phyloP scores from a whole-genome alignment of 2,113 vertebrate species.

The Amblyopsis rosae region DNA sequence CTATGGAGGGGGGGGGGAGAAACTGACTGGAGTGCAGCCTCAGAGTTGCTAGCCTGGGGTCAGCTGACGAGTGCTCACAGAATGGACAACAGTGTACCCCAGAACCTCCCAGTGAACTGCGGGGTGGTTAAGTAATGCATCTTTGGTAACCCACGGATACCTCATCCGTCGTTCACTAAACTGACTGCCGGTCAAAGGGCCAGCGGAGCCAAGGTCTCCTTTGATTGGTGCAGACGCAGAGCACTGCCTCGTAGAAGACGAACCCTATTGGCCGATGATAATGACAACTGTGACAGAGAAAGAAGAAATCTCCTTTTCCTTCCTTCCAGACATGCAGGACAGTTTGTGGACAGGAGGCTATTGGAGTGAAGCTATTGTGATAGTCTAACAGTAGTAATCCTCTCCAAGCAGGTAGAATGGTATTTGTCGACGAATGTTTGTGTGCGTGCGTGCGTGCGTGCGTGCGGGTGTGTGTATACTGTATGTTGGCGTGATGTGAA shows the following conservation, averaged over 20 bases:
- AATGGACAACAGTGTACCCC: background rate
- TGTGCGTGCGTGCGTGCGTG: constrained; percentile 17
- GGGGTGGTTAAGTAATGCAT: background rate
- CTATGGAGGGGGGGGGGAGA: constrained; percentile 12
- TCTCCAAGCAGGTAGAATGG: constrained; percentile 18
- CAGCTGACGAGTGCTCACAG: background rate
- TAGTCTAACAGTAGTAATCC: no score
- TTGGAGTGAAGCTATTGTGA: background rate
- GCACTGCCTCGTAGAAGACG: constrained; percentile 72
- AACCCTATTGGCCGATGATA: constrained; percentile 54
- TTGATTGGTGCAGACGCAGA: constrained; percentile 64
- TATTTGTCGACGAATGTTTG: constrained; percentile 51
- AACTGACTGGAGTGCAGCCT: constrained; percentile 35
- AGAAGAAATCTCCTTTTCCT: constrained; percentile 18
- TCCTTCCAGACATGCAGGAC: constrained; percentile 52
- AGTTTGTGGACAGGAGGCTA: constrained; percentile 22
- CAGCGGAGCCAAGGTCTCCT: constrained; percentile 34
- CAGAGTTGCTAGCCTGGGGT: constrained; percentile 24
- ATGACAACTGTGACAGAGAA: constrained; percentile 15
- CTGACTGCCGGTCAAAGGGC: constrained; percentile 29
- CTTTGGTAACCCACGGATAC: constrained; percentile 46
- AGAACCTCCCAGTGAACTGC: constrained; percentile 14
- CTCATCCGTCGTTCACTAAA: constrained; percentile 34
- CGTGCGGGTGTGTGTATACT: constrained; percentile 22
- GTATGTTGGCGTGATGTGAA: constrained; percentile 44